Evolutionary conservation across 92 coral and sea anemone species (phyloP), one percentile per base, ranked within the genome.

Genomic region (Phenganax subtilis): DNA sequence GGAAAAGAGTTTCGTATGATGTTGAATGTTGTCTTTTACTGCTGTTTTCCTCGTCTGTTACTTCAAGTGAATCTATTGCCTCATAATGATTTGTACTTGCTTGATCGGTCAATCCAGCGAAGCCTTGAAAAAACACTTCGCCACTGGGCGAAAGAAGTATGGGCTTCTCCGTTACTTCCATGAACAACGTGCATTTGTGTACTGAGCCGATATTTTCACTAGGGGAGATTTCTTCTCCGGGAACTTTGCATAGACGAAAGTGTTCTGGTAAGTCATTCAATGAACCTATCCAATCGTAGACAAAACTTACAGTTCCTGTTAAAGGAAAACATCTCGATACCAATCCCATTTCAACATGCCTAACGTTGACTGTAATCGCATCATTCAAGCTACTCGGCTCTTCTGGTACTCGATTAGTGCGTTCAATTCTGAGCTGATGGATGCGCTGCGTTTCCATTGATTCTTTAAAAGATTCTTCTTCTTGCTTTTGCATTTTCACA

Each of bases 301-400:
- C 84, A 31, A 85, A 83, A 72, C 83, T 67, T 84, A 89, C 86
- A 17, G 70, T 80, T 55, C 72, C 74, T 72, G 63, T 9, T 31
- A 68, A 28, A 20, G 80, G 51, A 84, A 87, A 87, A 52, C 68
- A 60, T 74, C 89, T 69, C 30, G 84, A 75, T 54, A 71, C 75
- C 51, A 86, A 20, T 17, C 92, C 92, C 71, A 84, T 25, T 52
- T 73, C 17, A n/a, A 67, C 68, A 75, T 89, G 92, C 72, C 90
- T 69, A 64, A 89, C 88, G 63, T 73, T 73, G 68, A 89, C 88
- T 57, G 84, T 74, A 55, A 84, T 84, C 31, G 69, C 69, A 31
- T 76, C 70, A 63, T 80, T 54, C 73, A 82, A 64, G 68, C 58
- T 65, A 53, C 72, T 65, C 10, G 88, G 90, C 28, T 80, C 85